These are phyloP conservation scores for Sylvilagus floridanus DNA, from an alignment of 2,797 vertebrate species.

Conservation along the genomic window DNA sequence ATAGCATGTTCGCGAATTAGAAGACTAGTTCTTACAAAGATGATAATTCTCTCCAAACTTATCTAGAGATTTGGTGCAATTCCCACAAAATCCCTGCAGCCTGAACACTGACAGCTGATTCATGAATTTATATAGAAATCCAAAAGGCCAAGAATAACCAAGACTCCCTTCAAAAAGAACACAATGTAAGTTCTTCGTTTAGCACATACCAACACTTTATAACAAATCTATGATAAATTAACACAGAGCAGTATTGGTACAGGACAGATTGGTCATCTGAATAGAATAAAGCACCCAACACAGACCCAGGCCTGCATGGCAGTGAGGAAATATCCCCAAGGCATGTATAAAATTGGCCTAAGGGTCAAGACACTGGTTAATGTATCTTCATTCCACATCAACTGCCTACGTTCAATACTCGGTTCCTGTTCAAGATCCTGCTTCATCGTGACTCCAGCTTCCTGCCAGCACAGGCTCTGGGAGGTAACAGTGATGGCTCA, in stretches of 20 bases:
- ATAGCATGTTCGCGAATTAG: not conserved
- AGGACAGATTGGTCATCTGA: not conserved
- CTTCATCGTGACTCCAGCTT: too few species aligned
- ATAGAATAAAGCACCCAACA: not conserved
- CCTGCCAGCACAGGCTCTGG: too few species aligned
- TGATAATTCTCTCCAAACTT: too few species aligned
- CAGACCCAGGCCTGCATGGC: not conserved
- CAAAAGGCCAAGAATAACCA: not conserved
- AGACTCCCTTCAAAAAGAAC: not conserved
- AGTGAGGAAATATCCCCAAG: not conserved
- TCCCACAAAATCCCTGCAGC: not conserved
- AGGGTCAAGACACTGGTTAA: too few species aligned
- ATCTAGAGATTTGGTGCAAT: not conserved
- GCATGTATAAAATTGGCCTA: not conserved
- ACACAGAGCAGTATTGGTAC: not conserved
- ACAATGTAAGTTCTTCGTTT: not conserved
- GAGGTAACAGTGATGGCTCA: too few species aligned
- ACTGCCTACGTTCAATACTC: too few species aligned
- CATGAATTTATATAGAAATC: not conserved
- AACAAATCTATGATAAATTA: constrained; percentile 3
- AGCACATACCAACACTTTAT: not conserved
- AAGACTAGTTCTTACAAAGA: not conserved
- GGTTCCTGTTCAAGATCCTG: too few species aligned
- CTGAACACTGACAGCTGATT: not conserved
- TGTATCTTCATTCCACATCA: too few species aligned